phyloP scores from a whole-genome alignment of 1,140 invertebrate genomes.

The Drosophila pachea region DNA sequence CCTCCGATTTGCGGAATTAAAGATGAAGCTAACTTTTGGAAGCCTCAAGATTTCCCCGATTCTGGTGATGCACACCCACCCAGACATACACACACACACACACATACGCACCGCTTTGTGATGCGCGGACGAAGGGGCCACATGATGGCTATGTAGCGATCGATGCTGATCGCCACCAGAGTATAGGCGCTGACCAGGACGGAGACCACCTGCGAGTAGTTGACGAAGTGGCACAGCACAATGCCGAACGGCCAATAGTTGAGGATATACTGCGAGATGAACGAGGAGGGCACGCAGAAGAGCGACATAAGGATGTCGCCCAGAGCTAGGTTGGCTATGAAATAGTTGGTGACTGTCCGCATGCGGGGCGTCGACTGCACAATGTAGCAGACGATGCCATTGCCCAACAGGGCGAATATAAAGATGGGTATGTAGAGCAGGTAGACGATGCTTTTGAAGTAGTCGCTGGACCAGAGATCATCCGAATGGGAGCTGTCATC shows the following conservation, averaged over 20 bases:
- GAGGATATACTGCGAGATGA: constrained; percentile 86
- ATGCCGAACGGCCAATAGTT: constrained; percentile 91
- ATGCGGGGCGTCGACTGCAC: constrained; percentile 88
- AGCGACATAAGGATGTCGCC: constrained; percentile 92
- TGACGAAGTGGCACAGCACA: constrained; percentile 87
- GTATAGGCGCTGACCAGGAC: constrained; percentile 92
- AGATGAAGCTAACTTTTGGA: too few relatives aligned
- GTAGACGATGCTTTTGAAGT: constrained; percentile 85
- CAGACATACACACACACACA: not conserved
- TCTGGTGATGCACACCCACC: too few relatives aligned
- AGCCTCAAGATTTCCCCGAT: too few relatives aligned
- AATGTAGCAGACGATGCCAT: constrained; percentile 90
- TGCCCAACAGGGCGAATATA: constrained; percentile 86
- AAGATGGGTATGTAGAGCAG: constrained; percentile 87
- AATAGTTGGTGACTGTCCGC: constrained; percentile 92
- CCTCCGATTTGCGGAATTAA: too few relatives aligned
- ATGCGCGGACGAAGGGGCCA: constrained; percentile 90
- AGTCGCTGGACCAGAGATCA: constrained; percentile 70
- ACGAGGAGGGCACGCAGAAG: constrained; percentile 92
- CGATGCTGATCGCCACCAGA: constrained; percentile 90
- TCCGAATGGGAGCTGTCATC: constrained; percentile 46
- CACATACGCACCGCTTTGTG: constrained; percentile 83
- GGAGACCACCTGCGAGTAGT: constrained; percentile 88
- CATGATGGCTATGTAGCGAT: constrained; percentile 93
- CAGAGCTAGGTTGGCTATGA: constrained; percentile 91